A percentile compares a stretch with the other conserved stretches of the same genome.
These are phyloP conservation scores for Zosterops japonicus DNA, from an alignment of 2,113 vertebrate species.

Conservation along the genomic window DNA sequence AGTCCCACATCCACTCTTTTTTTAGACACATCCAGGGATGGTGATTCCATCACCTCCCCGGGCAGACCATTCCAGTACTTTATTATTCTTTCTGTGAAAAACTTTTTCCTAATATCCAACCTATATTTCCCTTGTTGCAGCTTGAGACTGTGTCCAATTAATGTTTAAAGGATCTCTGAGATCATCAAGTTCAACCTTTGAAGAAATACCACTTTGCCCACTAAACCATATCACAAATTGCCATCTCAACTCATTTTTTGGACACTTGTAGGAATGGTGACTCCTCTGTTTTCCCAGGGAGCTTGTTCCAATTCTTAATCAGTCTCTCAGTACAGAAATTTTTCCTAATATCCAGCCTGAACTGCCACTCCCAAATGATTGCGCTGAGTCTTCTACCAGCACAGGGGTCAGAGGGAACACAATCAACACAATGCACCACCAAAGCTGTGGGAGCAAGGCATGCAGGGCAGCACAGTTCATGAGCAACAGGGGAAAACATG, in stretches of 20 bases:
- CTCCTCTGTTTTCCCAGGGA: background rate
- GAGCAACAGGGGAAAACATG: fast-evolving
- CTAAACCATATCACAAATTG: background rate
- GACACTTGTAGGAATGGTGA: background rate
- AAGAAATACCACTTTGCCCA: background rate
- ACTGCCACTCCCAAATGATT: background rate
- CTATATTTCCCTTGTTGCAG: background rate
- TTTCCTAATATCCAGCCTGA: background rate
- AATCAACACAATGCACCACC: fast-evolving
- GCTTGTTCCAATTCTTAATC: background rate
- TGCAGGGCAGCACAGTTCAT: fast-evolving
- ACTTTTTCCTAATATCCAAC: background rate
- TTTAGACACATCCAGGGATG: background rate
- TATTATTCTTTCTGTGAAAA: background rate
- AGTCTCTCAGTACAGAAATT: background rate
- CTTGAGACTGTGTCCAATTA: background rate
- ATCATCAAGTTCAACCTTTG: background rate
- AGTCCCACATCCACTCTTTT: background rate
- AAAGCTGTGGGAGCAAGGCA: background rate
- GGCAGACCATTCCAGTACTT: background rate
- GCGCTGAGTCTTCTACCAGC: fast-evolving
- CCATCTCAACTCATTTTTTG: background rate
- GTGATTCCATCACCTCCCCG: background rate
- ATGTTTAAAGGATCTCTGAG: background rate
- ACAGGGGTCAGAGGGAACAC: fast-evolving